A percentile compares a stretch with the other conserved stretches of the same genome.
Conservation (phyloP, 2,888 invertebrate species). For the Serrognathus titanus region DNA sequence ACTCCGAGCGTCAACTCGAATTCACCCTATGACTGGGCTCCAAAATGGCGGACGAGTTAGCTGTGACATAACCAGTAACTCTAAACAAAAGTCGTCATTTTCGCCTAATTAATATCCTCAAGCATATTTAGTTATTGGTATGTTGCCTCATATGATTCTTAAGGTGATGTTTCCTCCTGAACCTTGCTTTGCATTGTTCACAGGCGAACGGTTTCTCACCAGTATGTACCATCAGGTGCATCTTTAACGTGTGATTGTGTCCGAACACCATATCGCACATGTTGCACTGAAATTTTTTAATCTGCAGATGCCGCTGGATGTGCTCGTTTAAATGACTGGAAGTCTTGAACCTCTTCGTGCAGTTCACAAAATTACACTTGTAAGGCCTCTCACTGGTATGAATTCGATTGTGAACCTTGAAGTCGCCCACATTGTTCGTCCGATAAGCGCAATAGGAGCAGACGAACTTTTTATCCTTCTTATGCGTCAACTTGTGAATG, state of each 20-base stretch:
- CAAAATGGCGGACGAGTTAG: too few species aligned
- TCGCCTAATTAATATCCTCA: neutral
- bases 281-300: constrained; percentile 27
- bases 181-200: constrained; percentile 26
- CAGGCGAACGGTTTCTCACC: constrained; percentile 30
- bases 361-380: constrained; percentile 30
- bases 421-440: constrained; percentile 28
- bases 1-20: too few species aligned
- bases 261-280: constrained; percentile 27
- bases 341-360: constrained; percentile 28
- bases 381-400: constrained; percentile 32
- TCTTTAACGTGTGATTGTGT: constrained; percentile 28
- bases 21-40: too few species aligned
- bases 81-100: too few species aligned
- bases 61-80: too few species aligned
- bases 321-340: constrained; percentile 31
- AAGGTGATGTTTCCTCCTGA: constrained; percentile 31
- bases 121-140: constrained; percentile 3
- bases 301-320: constrained; percentile 27
- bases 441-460: constrained; percentile 30
- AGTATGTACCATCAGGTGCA: constrained; percentile 30
- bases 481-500: constrained; percentile 29
- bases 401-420: constrained; percentile 31
- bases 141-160: constrained; percentile 31
- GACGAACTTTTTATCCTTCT: constrained; percentile 26